A percentile compares a stretch with the other conserved stretches of the same genome.
Conservation (phyloP, 2,113 vertebrate species). For the Rattus rattus region DNA sequence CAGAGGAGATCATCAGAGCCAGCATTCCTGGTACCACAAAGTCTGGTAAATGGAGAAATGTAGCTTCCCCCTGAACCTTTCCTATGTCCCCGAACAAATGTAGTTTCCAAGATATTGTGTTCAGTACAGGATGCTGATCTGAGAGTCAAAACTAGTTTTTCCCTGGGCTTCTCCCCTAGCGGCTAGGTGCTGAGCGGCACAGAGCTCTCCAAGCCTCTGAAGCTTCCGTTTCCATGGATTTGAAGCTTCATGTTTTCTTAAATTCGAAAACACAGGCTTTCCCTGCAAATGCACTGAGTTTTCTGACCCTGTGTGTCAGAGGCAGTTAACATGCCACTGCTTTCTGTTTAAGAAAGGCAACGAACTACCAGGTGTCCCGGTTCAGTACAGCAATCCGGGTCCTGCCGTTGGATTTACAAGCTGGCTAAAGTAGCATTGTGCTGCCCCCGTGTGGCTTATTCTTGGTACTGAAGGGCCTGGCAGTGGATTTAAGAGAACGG, state of each 20-base stretch:
- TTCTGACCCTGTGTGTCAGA: not conserved
- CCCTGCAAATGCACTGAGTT: not conserved
- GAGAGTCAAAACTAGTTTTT: not conserved
- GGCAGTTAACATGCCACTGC: not conserved
- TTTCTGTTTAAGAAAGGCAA: slow-evolving; percentile 63
- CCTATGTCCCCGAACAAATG: not conserved
- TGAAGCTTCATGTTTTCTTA: not conserved
- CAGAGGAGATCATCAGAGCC: too few species aligned
- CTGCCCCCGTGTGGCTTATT: slow-evolving; percentile 56
- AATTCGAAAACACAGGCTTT: not conserved
- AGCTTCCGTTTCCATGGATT: not conserved
- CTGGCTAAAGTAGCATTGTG: not conserved
- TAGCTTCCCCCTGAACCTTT: not conserved
- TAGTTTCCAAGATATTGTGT: not conserved
- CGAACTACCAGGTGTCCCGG: slow-evolving; percentile 30
- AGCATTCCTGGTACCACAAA: not conserved
- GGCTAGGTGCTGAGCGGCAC: not conserved
- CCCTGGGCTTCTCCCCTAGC: not conserved
- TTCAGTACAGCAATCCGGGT: not conserved
- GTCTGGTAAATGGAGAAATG: not conserved
- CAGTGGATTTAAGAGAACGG: not conserved
- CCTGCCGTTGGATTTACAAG: rapidly evolving
- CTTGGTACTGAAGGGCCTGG: not conserved
- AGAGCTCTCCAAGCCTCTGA: not conserved
- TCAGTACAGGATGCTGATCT: not conserved